phyloP scores from a whole-genome alignment of 2,113 vertebrate species.

The Mus spicilegus region DNA sequence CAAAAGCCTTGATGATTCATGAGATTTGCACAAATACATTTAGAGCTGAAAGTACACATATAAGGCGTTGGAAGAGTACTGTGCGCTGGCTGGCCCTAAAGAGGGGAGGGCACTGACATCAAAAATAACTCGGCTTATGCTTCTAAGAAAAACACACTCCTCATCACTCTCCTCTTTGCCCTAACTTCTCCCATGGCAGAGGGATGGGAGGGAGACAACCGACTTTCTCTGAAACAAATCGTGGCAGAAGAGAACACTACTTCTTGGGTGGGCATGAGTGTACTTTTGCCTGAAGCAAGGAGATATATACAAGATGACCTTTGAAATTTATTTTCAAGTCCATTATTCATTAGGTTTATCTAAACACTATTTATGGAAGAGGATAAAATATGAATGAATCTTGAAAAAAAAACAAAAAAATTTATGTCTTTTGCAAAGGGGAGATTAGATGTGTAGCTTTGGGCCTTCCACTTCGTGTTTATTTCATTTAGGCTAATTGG shows the following conservation, averaged over 20 bases:
- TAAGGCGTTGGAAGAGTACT: constrained; percentile 62
- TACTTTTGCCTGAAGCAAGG: constrained; percentile 56
- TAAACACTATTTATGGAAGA: constrained; percentile 71
- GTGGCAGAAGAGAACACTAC: constrained; percentile 50
- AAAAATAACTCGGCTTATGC: constrained; percentile 72
- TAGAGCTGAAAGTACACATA: constrained; percentile 73
- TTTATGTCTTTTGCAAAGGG: constrained; percentile 56
- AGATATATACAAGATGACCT: constrained; percentile 43
- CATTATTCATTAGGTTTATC: constrained; percentile 62
- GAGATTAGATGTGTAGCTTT: constrained; percentile 63
- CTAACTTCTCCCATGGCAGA: neutral
- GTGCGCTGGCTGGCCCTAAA: constrained; percentile 70
- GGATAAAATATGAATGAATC: constrained; percentile 69
- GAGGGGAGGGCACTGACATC: constrained; percentile 55
- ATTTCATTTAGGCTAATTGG: neutral
- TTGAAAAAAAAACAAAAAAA: constrained; percentile 52
- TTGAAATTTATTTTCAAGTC: constrained; percentile 69
- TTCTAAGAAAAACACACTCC: constrained; percentile 65
- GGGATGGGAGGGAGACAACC: constrained; percentile 44
- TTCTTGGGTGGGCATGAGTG: constrained; percentile 76
- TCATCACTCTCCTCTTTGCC: constrained; percentile 43
- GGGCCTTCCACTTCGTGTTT: constrained; percentile 57
- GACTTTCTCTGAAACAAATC: constrained; percentile 67
- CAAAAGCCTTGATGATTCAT: constrained; percentile 84
- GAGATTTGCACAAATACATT: constrained; percentile 80